Evolutionary conservation across 2,113 vertebrate species (phyloP).

Genomic region (Prolemur simus): DNA sequence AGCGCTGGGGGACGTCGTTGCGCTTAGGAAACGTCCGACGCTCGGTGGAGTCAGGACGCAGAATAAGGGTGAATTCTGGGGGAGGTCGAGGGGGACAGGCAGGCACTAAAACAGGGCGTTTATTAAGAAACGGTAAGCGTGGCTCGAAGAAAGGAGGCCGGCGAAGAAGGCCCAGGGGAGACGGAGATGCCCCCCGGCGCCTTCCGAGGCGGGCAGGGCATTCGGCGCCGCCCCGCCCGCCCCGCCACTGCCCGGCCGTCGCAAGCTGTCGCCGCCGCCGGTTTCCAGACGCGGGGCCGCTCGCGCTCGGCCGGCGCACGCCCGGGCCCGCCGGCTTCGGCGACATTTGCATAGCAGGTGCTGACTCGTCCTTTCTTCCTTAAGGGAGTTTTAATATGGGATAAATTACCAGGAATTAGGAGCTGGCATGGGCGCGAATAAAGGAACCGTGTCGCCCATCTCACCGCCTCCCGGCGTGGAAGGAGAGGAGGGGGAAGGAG

Average conservation of each 20-base stretch:
- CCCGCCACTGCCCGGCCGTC: neutral
- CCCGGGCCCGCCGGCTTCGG: slow-evolving; percentile 81
- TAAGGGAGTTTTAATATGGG: slow-evolving; percentile 90
- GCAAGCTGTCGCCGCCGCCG: slow-evolving; percentile 76
- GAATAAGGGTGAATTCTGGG: neutral
- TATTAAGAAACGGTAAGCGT: neutral
- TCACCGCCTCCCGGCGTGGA: neutral
- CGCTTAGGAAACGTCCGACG: accelerated
- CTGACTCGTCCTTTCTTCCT: slow-evolving; percentile 85
- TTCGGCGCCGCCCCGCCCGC: neutral
- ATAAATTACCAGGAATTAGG: slow-evolving; percentile 90
- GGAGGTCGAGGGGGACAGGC: no score
- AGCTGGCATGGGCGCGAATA: slow-evolving; percentile 79
- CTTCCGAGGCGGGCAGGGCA: neutral
- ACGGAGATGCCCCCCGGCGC: neutral
- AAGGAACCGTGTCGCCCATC: slow-evolving; percentile 69
- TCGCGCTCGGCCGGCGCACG: slow-evolving; percentile 44
- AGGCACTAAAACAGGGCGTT: neutral
- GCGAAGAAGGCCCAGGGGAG: neutral
- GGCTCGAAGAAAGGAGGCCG: accelerated
- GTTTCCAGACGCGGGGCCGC: slow-evolving; percentile 76
- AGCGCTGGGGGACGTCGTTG: neutral
- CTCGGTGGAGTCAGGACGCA: neutral
- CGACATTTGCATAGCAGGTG: slow-evolving; percentile 92
- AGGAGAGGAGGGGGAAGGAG: neutral